Conservation (phyloP, 2,113 vertebrate genomes). For the Eubucco bourcierii region DNA sequence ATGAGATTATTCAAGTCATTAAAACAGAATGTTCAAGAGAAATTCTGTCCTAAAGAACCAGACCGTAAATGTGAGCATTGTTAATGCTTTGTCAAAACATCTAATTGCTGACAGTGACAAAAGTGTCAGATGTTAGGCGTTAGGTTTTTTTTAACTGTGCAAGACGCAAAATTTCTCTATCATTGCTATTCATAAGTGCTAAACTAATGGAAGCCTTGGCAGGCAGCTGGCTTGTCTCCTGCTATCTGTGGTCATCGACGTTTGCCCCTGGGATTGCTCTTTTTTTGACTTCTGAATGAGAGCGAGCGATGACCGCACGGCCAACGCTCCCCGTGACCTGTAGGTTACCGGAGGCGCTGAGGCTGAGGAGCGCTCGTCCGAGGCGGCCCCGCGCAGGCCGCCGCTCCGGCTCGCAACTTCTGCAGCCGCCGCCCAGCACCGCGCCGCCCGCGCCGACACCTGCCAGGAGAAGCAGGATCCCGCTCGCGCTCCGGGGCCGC, state of each 20-base stretch:
- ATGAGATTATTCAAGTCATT: not conserved
- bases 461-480: not conserved
- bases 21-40: not conserved
- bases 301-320: not conserved
- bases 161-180: not conserved
- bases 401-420: not conserved
- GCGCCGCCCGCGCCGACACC: not conserved
- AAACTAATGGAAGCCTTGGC: not conserved
- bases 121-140: not conserved
- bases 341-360: not conserved
- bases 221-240: not conserved
- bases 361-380: not conserved
- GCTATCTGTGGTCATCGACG: not conserved
- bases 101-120: not conserved
- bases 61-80: not conserved
- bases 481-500: accelerated
- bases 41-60: not conserved
- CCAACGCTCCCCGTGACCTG: not conserved
- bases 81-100: not conserved
- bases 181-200: not conserved
- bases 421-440: not conserved
- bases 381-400: not conserved
- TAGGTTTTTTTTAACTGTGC: not conserved
- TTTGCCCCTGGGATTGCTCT: not conserved
- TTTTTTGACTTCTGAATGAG: not conserved